Evolutionary conservation across 2,113 vertebrate species (phyloP).

Genomic region (Speoplatyrhinus poulsoni): DNA sequence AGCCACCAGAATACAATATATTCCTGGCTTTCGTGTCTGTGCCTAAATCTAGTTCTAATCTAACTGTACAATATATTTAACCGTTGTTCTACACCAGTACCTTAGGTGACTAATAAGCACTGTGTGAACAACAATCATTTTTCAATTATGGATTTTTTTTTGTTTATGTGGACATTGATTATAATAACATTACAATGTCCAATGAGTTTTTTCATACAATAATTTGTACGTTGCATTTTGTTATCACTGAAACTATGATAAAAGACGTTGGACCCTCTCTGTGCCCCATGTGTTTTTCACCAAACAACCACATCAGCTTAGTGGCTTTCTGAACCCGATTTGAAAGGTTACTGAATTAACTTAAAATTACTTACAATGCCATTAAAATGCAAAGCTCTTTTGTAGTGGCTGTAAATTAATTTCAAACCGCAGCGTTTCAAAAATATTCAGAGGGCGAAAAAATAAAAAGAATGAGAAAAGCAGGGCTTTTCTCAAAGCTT

Average conservation of each 20-base stretch:
- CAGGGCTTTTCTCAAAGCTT: constrained; percentile 89
- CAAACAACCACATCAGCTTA: constrained; percentile 79
- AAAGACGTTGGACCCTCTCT: constrained; percentile 59
- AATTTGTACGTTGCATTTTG: neutral
- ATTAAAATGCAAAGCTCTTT: constrained; percentile 89
- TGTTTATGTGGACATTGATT: no score
- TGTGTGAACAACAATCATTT: no score
- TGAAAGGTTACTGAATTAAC: constrained; percentile 95
- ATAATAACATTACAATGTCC: no score
- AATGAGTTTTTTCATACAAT: no score
- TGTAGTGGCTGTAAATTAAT: constrained; percentile 97
- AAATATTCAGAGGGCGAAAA: constrained; percentile 79
- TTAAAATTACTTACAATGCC: constrained; percentile 95
- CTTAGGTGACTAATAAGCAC: no score
- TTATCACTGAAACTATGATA: constrained; percentile 61
- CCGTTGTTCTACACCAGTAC: no score
- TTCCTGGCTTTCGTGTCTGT: constrained; percentile 4
- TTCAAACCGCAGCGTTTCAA: constrained; percentile 91
- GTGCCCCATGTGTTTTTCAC: constrained; percentile 69
- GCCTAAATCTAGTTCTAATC: constrained; percentile 3
- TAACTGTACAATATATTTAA: no score
- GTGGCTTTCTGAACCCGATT: constrained; percentile 87
- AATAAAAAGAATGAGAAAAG: constrained; percentile 61
- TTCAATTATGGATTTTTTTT: no score
- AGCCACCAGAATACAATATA: constrained; percentile 10